Conservation (phyloP, 2,113 vertebrate species). For the Maylandia zebra region DNA sequence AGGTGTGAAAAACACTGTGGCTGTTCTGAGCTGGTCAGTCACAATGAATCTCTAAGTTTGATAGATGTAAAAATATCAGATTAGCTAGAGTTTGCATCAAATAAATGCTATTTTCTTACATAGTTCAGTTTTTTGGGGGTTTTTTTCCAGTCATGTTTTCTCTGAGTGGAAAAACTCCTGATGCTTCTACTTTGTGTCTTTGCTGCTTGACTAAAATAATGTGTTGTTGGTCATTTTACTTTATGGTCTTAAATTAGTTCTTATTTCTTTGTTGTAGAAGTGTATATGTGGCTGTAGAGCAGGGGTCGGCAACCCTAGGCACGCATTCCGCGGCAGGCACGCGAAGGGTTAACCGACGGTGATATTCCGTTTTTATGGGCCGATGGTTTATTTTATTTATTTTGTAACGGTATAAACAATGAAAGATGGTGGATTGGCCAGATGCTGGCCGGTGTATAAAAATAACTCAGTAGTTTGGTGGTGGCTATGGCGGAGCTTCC, state of each 20-base stretch:
- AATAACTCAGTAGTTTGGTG: too few relatives aligned
- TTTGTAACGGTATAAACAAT: too few relatives aligned
- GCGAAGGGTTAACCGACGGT: too few relatives aligned
- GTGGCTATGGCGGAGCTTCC: too few relatives aligned
- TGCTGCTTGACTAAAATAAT: background rate
- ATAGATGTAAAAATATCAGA: background rate
- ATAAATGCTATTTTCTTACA: constrained; percentile 60
- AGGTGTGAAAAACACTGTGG: background rate
- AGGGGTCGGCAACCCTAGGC: too few relatives aligned
- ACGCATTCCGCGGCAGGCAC: too few relatives aligned
- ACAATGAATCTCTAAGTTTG: background rate
- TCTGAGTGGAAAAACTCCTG: background rate
- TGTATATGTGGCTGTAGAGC: background rate
- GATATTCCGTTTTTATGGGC: too few relatives aligned
- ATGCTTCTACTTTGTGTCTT: background rate
- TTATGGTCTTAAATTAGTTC: background rate
- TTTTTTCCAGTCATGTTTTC: background rate
- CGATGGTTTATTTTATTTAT: too few relatives aligned
- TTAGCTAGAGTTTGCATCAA: constrained; percentile 14
- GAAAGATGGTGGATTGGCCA: too few relatives aligned
- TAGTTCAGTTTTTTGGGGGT: too few relatives aligned
- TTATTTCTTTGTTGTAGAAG: background rate
- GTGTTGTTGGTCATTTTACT: background rate
- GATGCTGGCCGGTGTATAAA: too few relatives aligned
- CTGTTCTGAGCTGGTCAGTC: background rate